phyloP scores from a whole-genome alignment of 2,888 invertebrate species.

The Andrena chrysosceles region DNA sequence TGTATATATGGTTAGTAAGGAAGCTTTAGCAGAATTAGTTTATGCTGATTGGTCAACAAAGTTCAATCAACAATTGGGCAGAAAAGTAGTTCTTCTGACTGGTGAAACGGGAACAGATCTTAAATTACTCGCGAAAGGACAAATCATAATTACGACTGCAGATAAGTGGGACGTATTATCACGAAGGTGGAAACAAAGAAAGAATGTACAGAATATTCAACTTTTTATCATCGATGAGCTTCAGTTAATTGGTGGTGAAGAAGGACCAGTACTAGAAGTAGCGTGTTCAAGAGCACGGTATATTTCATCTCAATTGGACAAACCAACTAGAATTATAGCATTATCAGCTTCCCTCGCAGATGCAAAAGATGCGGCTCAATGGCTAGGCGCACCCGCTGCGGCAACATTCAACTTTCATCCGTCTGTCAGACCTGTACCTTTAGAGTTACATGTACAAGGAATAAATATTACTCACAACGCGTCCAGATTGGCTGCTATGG shows the following conservation, averaged over 20 bases:
- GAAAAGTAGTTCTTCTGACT: slow-evolving; percentile 95
- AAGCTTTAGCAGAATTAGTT: slow-evolving; percentile 95
- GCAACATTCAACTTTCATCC: slow-evolving; percentile 99
- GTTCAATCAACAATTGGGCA: slow-evolving; percentile 92
- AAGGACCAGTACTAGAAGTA: slow-evolving; percentile 97
- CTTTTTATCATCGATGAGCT: slow-evolving; percentile 98
- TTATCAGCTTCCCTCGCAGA: slow-evolving; percentile 97
- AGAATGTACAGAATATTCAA: slow-evolving; percentile 98
- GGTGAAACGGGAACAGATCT: slow-evolving; percentile 99
- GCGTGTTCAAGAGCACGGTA: slow-evolving; percentile 97
- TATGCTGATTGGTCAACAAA: slow-evolving; percentile 97
- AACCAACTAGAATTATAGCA: slow-evolving; percentile 96
- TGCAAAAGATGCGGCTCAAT: slow-evolving; percentile 97
- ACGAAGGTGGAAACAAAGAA: slow-evolving; percentile 99
- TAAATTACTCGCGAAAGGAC: slow-evolving; percentile 95
- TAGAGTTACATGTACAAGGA: slow-evolving; percentile 98
- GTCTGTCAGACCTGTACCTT: slow-evolving; percentile 96
- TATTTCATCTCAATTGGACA: slow-evolving; percentile 97
- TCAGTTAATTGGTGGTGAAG: slow-evolving; percentile 95
- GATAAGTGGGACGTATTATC: slow-evolving; percentile 99
- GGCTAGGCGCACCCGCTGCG: slow-evolving; percentile 97
- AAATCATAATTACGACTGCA: slow-evolving; percentile 98
- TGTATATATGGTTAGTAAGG: slow-evolving; percentile 97
- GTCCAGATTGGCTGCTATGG: slow-evolving; percentile 98
- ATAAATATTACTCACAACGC: slow-evolving; percentile 99